These are phyloP conservation scores for Naja naja DNA, from an alignment of 2,113 vertebrate genomes.

Conservation along the genomic window DNA sequence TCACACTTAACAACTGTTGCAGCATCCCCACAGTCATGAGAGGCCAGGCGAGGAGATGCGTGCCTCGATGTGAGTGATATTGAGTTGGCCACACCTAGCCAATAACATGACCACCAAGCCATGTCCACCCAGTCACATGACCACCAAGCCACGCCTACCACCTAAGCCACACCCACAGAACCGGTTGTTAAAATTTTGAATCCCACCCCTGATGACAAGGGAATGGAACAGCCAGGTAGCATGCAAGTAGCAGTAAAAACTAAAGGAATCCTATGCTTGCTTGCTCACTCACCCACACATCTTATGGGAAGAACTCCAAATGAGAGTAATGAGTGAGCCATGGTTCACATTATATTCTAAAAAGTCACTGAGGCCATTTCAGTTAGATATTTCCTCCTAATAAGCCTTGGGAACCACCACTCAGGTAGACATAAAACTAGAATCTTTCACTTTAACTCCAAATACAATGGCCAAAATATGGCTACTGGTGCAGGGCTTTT, in stretches of 20 bases:
- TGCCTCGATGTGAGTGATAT: no score
- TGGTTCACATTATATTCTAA: not conserved
- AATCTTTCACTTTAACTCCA: not conserved
- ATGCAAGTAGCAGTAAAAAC: not conserved
- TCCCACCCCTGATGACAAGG: not conserved
- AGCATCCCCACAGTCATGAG: no score
- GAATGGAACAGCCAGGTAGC: not conserved
- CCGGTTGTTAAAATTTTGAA: no score
- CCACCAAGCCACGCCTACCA: no score
- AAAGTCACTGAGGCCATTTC: not conserved
- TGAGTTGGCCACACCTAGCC: no score
- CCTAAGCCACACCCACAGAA: no score
- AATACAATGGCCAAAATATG: not conserved
- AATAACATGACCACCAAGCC: no score
- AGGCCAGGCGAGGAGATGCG: no score
- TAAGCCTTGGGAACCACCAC: not conserved
- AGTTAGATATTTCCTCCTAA: not conserved
- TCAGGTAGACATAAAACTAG: not conserved
- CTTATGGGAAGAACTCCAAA: not conserved
- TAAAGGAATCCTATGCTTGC: not conserved
- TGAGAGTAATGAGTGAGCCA: not conserved
- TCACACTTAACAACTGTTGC: no score
- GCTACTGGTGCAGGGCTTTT: not conserved
- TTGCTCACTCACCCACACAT: not conserved
- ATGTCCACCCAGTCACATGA: no score